Evolutionary conservation across 2,797 vertebrate species (phyloP).

Genomic region (Peromyscus nudipes): DNA sequence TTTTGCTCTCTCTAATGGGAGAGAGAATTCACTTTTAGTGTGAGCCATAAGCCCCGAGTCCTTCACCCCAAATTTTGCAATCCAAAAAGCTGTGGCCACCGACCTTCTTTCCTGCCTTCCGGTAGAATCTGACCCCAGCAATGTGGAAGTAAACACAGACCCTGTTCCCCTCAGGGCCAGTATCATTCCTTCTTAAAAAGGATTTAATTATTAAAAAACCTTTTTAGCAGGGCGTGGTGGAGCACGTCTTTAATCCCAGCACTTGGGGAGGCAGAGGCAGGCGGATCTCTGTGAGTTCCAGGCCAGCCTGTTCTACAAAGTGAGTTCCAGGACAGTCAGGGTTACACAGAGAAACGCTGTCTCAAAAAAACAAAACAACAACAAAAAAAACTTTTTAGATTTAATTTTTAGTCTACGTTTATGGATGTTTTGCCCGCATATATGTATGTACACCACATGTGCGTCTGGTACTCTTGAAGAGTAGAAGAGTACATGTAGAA

Average conservation of each 20-base stretch:
- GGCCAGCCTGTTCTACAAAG: too few species aligned
- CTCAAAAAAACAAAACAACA: too few species aligned
- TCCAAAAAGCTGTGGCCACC: slow-evolving; percentile 1
- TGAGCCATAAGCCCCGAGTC: background rate
- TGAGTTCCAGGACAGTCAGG: too few species aligned
- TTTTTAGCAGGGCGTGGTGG: too few species aligned
- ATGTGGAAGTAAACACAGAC: background rate
- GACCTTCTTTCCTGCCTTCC: background rate
- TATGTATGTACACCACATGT: background rate
- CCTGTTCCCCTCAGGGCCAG: background rate
- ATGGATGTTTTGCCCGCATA: background rate
- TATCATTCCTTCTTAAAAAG: background rate
- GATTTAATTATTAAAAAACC: background rate
- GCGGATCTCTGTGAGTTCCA: too few species aligned
- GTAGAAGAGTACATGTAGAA: background rate
- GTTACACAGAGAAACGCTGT: too few species aligned
- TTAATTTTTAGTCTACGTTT: background rate
- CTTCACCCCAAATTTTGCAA: background rate
- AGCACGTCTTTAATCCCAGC: too few species aligned
- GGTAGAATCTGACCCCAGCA: background rate
- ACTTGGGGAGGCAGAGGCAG: too few species aligned
- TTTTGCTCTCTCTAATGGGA: slow-evolving; percentile 23
- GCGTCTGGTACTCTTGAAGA: background rate
- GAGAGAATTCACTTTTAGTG: background rate
- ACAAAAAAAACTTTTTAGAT: background rate